Base-by-base conservation (phyloP, 1,140 invertebrate species). In the Apis laboriosa region DNA sequence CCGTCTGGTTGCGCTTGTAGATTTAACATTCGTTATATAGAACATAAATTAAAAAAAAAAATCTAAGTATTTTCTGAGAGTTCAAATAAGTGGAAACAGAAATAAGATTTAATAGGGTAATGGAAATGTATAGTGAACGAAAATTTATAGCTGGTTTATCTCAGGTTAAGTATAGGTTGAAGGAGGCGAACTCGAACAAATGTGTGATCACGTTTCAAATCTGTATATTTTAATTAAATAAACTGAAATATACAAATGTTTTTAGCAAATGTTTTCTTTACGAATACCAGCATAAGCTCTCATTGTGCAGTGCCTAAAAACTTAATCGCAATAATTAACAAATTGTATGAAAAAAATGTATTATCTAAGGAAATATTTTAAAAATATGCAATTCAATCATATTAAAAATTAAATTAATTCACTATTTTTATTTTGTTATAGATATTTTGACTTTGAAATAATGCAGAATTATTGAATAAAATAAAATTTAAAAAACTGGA, bases 161-260 rank as follows among this genome's bases (percentile, higher is more conserved):
- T 89, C 87, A 89, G 84, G 87, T 89, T 89, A 88, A 88, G 80
- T 34, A 24, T 77, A 81, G 56, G 77, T 75, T 60, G 73, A 77
- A 83, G 55, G 73, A 84, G 72, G 81, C 58, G 19, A 87, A 82
- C 73, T 87, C 58, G 88, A 90, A 90, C 85, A 90, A 91, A 91
- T 91, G 90, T 91, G 91, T 92, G 89, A 92, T 91, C 88, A 88
- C 86, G 83, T 90, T 90, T 90, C 86, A 90, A 90, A 88, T 74
- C 86, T 91, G 88, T 91, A 92, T 91, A 92, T 92, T 92, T 92
- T 91, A 91, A 92, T 91, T 90, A 91, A 90, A 92, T 88, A 90
- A 90, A 91, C 64, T 87, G 51, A 89, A 84, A 89, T 86, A 87
- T 82, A 64, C 67, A 77, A 84, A 84, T 55, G 43, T 28, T 53